Percentiles rank a stretch among this genome's conserved stretches.
Conservation (phyloP, 2,113 vertebrate species). For the Otis tarda region DNA sequence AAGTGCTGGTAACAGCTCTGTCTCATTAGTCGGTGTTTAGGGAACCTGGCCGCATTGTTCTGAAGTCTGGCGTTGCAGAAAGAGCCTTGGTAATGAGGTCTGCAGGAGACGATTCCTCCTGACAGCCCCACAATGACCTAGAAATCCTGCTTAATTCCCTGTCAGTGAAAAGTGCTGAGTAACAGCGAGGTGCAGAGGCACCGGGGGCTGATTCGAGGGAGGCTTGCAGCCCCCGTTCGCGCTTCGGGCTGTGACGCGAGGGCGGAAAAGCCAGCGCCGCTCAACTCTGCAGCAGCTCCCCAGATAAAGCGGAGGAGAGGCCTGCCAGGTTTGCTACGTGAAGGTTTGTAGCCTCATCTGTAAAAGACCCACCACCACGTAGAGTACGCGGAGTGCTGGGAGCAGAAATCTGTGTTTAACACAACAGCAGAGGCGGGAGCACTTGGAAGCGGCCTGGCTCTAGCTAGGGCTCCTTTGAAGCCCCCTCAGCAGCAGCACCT, state of each 20-base stretch:
- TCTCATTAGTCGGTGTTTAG: slow-evolving; percentile 61
- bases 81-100: slow-evolving; percentile 57
- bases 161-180: slow-evolving; percentile 57
- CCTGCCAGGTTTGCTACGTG: not conserved
- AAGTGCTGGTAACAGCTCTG: slow-evolving; percentile 56
- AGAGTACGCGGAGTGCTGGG: not conserved
- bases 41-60: slow-evolving; percentile 64
- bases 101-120: slow-evolving; percentile 60
- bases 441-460: not conserved
- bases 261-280: not conserved
- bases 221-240: not conserved
- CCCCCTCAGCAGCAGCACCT: not conserved
- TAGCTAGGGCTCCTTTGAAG: not conserved
- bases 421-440: not conserved
- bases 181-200: slow-evolving; percentile 39
- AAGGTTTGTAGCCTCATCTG: not conserved
- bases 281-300: not conserved
- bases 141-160: slow-evolving; percentile 68
- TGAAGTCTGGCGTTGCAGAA: slow-evolving; percentile 48
- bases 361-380: not conserved
- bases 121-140: slow-evolving; percentile 67
- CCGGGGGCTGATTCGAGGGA: not conserved
- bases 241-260: not conserved
- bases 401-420: not conserved
- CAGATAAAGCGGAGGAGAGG: not conserved